Evolutionary conservation across 2,797 vertebrate genomes (phyloP).

Genomic region (Gouania willdenowi): DNA sequence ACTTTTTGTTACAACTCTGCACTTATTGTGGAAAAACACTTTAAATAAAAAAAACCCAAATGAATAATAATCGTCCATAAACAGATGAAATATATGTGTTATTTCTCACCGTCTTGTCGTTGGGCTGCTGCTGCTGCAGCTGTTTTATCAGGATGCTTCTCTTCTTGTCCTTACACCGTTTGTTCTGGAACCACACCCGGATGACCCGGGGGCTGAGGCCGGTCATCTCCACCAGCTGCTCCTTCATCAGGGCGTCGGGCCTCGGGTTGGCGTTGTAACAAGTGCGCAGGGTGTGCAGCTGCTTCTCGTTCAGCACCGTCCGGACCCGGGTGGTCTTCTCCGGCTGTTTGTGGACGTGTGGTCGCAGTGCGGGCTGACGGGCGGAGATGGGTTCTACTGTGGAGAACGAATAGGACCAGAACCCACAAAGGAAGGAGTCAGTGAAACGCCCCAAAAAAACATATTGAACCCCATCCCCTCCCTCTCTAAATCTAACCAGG

Average conservation of each 20-base stretch:
- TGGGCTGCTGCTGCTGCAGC: conserved; percentile 90
- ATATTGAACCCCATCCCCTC: no score
- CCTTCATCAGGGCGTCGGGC: conserved; percentile 97
- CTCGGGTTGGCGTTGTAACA: conserved; percentile 97
- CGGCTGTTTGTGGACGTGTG: conserved; percentile 88
- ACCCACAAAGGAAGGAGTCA: not conserved
- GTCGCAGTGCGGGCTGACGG: conserved; percentile 86
- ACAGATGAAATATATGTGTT: no score
- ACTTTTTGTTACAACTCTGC: no score
- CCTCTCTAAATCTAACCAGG: no score
- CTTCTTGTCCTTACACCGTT: conserved; percentile 99
- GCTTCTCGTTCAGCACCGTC: conserved; percentile 97
- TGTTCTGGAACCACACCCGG: conserved; percentile 98
- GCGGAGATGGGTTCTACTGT: conserved; percentile 92
- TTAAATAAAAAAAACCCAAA: no score
- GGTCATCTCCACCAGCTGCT: conserved; percentile 98
- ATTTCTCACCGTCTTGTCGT: conserved; percentile 91
- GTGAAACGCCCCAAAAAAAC: no score
- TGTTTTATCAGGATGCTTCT: conserved; percentile 92
- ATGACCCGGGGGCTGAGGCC: conserved; percentile 94
- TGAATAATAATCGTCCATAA: no score
- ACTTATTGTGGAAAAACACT: no score
- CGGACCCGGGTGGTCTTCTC: conserved; percentile 95
- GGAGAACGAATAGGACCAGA: conserved; percentile 13
- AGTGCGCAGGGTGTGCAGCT: conserved; percentile 94